Evolutionary conservation across 2,888 invertebrate species (phyloP), one percentile per base, ranked within the genome.

Genomic region (Phyto melanocephala): DNA sequence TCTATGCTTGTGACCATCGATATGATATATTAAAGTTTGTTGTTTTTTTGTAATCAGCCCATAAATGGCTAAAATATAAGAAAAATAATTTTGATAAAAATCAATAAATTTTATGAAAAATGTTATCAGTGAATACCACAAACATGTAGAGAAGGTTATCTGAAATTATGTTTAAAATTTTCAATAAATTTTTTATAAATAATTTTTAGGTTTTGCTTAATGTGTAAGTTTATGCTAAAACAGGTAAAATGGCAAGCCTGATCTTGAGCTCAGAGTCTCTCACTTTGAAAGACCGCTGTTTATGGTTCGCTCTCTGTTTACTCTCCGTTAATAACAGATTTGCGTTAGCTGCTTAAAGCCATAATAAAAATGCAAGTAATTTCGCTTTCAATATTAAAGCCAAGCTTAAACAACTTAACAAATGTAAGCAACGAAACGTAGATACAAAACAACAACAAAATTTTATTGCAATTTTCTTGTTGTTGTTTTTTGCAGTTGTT

Each of bases 361-460:
- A 15, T 11, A 42, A 35, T 5, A 68, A 78, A 80, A 84, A 75
- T 80, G 76, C 65, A 80, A 88, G 87, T 89, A 86, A 86, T 87
- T 86, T 89, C 88, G 88, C 88, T 89, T 89, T 89, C 89, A 85
- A 87, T 87, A 67, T 85, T 84, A 65, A 67, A 85, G 62, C 52
- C 37, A 60, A 67, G 76, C 60, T 71, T 71, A 62, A 20, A 63
- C 47, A 50, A 60, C 6, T 5, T 5, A 76, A 63, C 56, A 58
- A 63, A 37, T 2, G 40, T 24, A 65, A 76, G 24, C 70, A 78
- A 60, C 33, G 60, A 60, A 50, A 37, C 15, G 47, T n/a, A n/a
- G n/a, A n/a, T n/a, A 56, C 54, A 42, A 67, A 62, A 35, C 10
- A 15, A 37, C 24, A 45, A 47, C 58, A 28, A 58, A 40, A 40